Base-by-base conservation (phyloP, 2,113 vertebrate species). In the Sphaerodactylus townsendi region DNA sequence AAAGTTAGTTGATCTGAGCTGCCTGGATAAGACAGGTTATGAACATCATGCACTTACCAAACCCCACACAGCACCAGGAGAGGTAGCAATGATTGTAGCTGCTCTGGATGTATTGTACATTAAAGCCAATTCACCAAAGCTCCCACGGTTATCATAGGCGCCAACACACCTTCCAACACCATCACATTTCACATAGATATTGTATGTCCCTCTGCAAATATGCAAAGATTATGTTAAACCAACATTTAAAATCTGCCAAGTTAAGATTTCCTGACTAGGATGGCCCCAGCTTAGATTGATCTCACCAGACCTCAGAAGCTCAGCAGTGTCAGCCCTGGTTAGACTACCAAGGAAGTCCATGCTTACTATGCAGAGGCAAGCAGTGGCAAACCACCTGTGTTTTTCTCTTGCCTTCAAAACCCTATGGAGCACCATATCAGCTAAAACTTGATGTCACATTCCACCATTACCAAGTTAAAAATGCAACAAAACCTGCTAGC, bases 61-160 rank as follows among this genome's bases (percentile, higher is more conserved):
- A 92, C 98, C 98, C 99, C 99, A 99, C 92, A 99, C 96, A 90
- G 98, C 97, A 93, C 98, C 99, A 93, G 97, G 95, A 92, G 98
- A 98, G 93, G 98, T 98, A 95, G 98, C 98, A 84, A 97, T 95
- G 93, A 99, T 99, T 76, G 99, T 99, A 94, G 99, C 99, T 77
- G 99, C 98, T 94, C 99, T 97, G 78, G 98, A 98, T 77, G 98
- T 99, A 87, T 99, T 99, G 94, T 99, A 99, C 99, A 99, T 99
- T 95, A 99, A 96, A 83, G 99, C 99, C 94, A 99, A 94, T 92
- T 99, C 99, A 83, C 99, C 99, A 90, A 99, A 99, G 94, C 99
- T 99, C 85, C 99, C 99, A 85, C 95, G 96, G 91, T 99, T 98
- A 92, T 99, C 98, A 37, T 99, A 99, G 87, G 97, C 97, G 82